Conservation (phyloP, 1,140 invertebrate species). For the Euglossa dilemma region DNA sequence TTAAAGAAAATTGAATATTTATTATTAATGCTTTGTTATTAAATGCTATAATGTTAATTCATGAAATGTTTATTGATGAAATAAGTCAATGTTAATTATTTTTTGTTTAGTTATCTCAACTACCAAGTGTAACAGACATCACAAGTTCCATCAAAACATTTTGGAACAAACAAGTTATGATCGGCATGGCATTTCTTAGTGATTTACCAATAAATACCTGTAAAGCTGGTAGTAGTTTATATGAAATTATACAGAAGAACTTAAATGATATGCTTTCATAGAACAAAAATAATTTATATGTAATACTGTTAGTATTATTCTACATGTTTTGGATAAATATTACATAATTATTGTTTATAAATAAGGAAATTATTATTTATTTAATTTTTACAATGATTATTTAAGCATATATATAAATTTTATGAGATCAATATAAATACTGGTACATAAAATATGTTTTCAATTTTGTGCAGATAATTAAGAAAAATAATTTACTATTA, state of each 20-base stretch:
- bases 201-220: slow-evolving; percentile 62
- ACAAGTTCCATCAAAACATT: slow-evolving; percentile 55
- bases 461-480: no score
- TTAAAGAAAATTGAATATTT: background rate
- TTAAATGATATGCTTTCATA: background rate
- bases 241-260: background rate
- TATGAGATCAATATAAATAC: background rate
- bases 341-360: background rate
- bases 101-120: slow-evolving; percentile 17
- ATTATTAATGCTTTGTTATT: background rate
- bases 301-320: slow-evolving; percentile 1
- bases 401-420: background rate
- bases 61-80: background rate
- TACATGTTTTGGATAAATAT: background rate
- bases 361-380: slow-evolving; percentile 7
- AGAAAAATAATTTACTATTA: no score
- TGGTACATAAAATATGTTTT: background rate
- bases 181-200: slow-evolving; percentile 63
- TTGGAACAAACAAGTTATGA: slow-evolving; percentile 71
- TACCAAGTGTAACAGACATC: slow-evolving; percentile 58
- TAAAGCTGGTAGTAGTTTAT: slow-evolving; percentile 33
- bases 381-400: background rate
- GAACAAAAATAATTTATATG: background rate
- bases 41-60: background rate
- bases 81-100: slow-evolving; percentile 3